Conservation (phyloP, 2,888 invertebrate species). For the Cheilosia vernalis region DNA sequence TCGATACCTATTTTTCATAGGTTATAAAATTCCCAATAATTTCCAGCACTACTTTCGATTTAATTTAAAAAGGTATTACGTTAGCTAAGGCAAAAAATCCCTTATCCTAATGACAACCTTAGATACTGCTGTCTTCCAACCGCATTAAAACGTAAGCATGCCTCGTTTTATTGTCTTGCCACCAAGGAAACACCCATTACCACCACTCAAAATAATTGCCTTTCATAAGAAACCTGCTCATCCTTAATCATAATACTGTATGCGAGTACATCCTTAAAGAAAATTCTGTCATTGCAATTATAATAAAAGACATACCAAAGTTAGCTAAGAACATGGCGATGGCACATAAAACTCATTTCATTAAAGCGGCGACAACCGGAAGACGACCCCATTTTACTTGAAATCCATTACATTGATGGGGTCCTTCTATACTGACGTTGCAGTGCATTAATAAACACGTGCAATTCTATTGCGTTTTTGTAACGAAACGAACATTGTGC, state of each 20-base stretch:
- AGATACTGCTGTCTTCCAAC: conserved; percentile 22
- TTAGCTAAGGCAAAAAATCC: no score
- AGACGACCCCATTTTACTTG: conserved; percentile 63
- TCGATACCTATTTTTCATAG: no score
- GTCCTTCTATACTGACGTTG: conserved; percentile 70
- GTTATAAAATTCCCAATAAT: no score
- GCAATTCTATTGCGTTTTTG: conserved; percentile 53
- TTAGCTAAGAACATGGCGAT: conserved; percentile 37
- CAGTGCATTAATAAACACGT: conserved; percentile 74
- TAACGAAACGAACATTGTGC: conserved; percentile 46
- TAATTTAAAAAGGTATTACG: no score
- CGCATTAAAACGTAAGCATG: conserved; percentile 30
- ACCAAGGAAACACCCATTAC: conserved; percentile 20
- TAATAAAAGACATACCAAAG: conserved; percentile 64
- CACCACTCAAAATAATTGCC: conserved; percentile 69
- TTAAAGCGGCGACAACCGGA: conserved; percentile 62
- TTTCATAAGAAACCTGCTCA: conserved; percentile 40
- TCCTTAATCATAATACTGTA: conserved; percentile 49
- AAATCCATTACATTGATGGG: conserved; percentile 74
- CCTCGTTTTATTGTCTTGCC: conserved; percentile 26
- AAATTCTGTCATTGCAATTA: conserved; percentile 71
- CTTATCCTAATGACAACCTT: not conserved
- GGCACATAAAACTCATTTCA: conserved; percentile 68
- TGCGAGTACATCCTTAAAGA: conserved; percentile 21
- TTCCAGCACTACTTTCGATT: no score